A percentile compares a stretch with the other conserved stretches of the same genome.
phyloP scores from a whole-genome alignment of 2,113 vertebrate species.

The Anhinga anhinga region DNA sequence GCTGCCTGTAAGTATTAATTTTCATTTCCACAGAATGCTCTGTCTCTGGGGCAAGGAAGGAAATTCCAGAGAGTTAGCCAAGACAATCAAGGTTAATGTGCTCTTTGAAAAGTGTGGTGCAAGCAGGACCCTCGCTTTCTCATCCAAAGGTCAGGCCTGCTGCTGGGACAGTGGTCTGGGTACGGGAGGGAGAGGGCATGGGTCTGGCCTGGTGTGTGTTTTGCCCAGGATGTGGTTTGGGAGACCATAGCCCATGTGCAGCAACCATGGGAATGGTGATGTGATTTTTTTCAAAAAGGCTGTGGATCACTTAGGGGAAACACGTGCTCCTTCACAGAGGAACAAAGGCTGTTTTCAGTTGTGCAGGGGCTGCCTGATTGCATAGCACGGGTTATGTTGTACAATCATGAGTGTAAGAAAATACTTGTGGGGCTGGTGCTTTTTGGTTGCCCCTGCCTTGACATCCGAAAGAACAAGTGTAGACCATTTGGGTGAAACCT shows the following conservation, averaged over 20 bases:
- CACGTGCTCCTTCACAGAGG: neutral
- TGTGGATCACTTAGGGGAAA: neutral
- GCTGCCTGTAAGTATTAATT: constrained; percentile 66
- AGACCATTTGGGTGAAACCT: neutral
- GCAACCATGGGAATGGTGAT: neutral
- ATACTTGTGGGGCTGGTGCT: neutral
- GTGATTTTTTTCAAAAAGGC: neutral
- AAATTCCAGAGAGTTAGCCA: constrained; percentile 70
- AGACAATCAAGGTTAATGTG: constrained; percentile 68
- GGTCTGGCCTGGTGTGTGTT: neutral
- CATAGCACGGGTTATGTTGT: neutral
- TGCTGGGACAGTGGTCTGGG: neutral
- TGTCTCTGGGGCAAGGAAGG: constrained; percentile 69
- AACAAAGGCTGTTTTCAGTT: neutral
- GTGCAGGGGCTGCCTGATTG: accelerated
- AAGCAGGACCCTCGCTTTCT: constrained; percentile 16
- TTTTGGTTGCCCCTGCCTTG: neutral
- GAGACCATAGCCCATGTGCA: neutral
- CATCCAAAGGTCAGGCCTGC: neutral
- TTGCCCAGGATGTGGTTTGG: neutral
- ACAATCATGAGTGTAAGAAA: neutral
- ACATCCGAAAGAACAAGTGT: neutral
- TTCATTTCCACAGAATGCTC: constrained; percentile 64
- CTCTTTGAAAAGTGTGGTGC: constrained; percentile 50
- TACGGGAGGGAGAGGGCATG: neutral